Evolutionary conservation across 2,113 vertebrate genomes (phyloP), one percentile per base, ranked within the genome.

Genomic region (Struthidea cinerea): DNA sequence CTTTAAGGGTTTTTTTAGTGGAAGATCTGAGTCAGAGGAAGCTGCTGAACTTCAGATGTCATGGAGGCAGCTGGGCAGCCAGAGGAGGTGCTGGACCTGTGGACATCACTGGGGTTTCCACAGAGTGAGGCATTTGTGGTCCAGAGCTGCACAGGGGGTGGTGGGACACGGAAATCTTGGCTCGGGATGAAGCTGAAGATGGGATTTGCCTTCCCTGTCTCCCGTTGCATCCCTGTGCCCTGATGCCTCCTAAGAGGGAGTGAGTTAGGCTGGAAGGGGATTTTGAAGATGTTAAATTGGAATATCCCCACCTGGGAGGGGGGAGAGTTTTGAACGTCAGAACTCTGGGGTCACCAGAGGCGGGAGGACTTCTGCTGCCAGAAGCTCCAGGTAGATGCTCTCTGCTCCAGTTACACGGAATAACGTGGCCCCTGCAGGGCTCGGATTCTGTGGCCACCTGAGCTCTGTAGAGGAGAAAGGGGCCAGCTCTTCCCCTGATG

Each of bases 281-380:
- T 22, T 76, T 67, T 55, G 26, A 11, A 56, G 41, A 14, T 46
- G 22, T 37, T 47, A 5, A 15, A 4, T 14, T 2, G 3, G 15
- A 44, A 13, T 67, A 6, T 65, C 33, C 13, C 33, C 35, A 6
- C 42, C 35, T 22, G 35, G 2, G n/a, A n/a, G 16, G 5, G 19
- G 4, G 19, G 3, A 11, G 5, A 3, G 8, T 42, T 19, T 56
- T 28, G 70, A 74, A 16, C 1, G 1, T 11, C 6, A 16, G 18
- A 50, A 21, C 15, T 22, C 1, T 41, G 13, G 44, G 46, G 11
- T 49, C 26, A 42, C n/a, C 37, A 53, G 26, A 19, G n/a, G 20
- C 47, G 26, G 35, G 27, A 50, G 18, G 55, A 11, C 8, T 80
- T 59, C 10, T 87, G 49, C 17, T 84, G 33, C 39, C 30, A n/a